Conservation (phyloP, 2,797 vertebrate genomes). For the Tinamus major region DNA sequence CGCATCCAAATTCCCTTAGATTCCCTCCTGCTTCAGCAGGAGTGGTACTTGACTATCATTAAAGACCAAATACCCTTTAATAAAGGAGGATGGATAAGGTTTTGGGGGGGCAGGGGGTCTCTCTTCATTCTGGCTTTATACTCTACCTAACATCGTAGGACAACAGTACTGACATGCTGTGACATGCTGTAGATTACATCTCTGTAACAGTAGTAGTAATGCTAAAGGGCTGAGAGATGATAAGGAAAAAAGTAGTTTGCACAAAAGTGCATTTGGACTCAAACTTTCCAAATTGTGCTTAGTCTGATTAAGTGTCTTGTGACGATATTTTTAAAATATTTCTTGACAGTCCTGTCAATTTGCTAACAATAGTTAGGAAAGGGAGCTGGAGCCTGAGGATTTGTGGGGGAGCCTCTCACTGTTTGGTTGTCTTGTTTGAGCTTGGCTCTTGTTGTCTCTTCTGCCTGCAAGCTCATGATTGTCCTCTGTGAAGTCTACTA, state of each 20-base stretch:
- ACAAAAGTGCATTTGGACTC: neutral
- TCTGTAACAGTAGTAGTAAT: neutral
- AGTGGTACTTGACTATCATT: neutral
- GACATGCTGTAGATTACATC: neutral
- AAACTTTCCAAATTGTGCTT: neutral
- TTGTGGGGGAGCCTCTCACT: neutral
- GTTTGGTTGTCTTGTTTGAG: neutral
- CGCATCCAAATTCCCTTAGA: neutral
- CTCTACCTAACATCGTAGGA: neutral
- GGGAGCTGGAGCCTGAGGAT: neutral
- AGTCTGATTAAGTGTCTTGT: neutral
- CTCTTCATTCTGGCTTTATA: neutral
- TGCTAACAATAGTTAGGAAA: neutral
- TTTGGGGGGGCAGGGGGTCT: neutral
- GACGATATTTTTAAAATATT: neutral
- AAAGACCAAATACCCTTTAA: constrained; percentile 1
- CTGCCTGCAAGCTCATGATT: neutral
- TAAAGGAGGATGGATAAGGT: neutral
- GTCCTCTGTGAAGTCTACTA: neutral
- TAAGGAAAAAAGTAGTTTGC: neutral
- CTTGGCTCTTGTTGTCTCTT: rapidly evolving
- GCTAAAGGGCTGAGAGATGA: neutral
- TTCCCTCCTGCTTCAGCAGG: neutral
- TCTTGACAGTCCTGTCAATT: neutral
- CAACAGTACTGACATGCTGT: neutral